Evolutionary conservation across 2,888 invertebrate genomes (phyloP).

Genomic region (Lottia scabra): DNA sequence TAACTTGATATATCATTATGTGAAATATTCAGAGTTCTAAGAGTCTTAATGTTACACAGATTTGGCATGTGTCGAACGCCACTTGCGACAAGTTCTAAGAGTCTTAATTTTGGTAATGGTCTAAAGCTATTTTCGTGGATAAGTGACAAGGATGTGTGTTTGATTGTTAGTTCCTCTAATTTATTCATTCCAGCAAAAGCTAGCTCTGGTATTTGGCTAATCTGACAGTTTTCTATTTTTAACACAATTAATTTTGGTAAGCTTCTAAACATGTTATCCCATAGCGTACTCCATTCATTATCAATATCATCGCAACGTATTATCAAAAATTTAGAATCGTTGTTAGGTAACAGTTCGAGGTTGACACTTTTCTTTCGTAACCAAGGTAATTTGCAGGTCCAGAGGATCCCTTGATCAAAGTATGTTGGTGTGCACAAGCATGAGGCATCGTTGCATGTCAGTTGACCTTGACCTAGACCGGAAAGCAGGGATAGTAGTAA

Average conservation of each 20-base stretch:
- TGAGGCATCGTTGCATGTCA: background rate
- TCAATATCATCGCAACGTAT: slow-evolving; percentile 5
- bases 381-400: background rate
- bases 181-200: slow-evolving; percentile 28
- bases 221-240: slow-evolving; percentile 23
- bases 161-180: slow-evolving; percentile 23
- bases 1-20: slow-evolving; percentile 21
- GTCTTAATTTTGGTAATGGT: slow-evolving; percentile 17
- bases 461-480: background rate
- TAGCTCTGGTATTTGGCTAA: slow-evolving; percentile 21
- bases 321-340: slow-evolving; percentile 10
- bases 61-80: slow-evolving; percentile 25
- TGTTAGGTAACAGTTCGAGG: slow-evolving; percentile 7
- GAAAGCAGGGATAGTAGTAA: background rate
- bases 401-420: background rate
- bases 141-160: slow-evolving; percentile 9
- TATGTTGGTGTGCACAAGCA: background rate
- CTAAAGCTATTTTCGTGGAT: slow-evolving; percentile 26
- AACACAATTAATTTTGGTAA: slow-evolving; percentile 19
- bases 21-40: slow-evolving; percentile 25
- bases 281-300: slow-evolving; percentile 15
- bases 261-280: slow-evolving; percentile 23
- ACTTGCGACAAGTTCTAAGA: slow-evolving; percentile 26
- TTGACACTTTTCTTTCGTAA: background rate
- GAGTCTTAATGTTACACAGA: slow-evolving; percentile 19